phyloP scores from a whole-genome alignment of 2,113 vertebrate genomes.

The Microtus oregoni region DNA sequence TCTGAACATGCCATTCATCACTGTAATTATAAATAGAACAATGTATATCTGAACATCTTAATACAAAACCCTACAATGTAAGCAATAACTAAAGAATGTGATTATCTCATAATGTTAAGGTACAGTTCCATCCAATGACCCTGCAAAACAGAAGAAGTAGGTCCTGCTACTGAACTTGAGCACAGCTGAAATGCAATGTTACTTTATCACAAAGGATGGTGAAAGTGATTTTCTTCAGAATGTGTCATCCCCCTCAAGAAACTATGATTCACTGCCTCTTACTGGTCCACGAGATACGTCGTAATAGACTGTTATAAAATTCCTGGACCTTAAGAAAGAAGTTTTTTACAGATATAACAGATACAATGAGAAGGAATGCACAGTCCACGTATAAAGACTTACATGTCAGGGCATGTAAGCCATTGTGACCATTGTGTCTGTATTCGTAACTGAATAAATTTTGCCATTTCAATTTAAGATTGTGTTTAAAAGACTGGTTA shows the following conservation, averaged over 20 bases:
- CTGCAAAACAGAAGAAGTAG: neutral
- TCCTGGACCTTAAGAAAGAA: neutral
- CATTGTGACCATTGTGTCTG: neutral
- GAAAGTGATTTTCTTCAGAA: neutral
- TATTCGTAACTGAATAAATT: neutral
- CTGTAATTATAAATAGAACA: neutral
- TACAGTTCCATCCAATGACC: neutral
- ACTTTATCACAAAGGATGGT: constrained; percentile 7
- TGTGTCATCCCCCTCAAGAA: neutral
- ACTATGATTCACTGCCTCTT: neutral
- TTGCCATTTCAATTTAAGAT: neutral
- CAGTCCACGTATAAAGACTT: neutral
- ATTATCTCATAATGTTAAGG: neutral
- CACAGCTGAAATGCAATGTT: neutral
- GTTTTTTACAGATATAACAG: neutral
- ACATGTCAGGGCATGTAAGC: neutral
- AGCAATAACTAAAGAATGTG: neutral
- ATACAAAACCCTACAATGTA: neutral
- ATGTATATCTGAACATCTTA: neutral
- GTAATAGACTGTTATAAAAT: neutral
- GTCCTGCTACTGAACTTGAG: neutral
- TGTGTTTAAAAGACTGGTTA: neutral
- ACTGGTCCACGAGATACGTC: neutral
- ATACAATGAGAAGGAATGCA: neutral
- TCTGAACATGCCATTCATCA: neutral